Conservation (phyloP, 53 echinoderm and acorn worm species). For the Antedon mediterranea region DNA sequence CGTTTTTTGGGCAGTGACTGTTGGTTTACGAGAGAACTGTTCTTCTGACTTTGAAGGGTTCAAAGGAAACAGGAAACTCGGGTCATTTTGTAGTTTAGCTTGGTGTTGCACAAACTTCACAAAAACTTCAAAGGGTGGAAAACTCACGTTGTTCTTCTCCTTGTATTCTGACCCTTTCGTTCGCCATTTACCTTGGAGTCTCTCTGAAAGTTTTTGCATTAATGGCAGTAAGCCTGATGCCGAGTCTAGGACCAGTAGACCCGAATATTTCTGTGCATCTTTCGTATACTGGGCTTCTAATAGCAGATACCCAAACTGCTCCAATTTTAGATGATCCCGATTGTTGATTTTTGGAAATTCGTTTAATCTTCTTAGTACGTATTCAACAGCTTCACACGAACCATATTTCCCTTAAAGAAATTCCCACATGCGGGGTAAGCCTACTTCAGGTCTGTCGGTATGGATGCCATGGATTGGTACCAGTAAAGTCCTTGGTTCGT, state of each 20-base stretch:
- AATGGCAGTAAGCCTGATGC: constrained; percentile 28
- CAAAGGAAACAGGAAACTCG: constrained; percentile 12
- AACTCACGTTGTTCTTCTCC: constrained; percentile 15
- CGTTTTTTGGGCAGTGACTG: not conserved
- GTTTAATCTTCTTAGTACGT: constrained; percentile 20
- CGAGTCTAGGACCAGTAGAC: constrained; percentile 32
- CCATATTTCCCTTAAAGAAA: constrained; percentile 28
- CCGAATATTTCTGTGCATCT: constrained; percentile 20
- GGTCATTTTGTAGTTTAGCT: constrained; percentile 31
- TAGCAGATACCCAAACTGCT: constrained; percentile 40
- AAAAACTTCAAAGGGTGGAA: constrained; percentile 38
- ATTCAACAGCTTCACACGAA: constrained; percentile 39
- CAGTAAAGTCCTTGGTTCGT: constrained; percentile 22
- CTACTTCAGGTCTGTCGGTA: constrained; percentile 31
- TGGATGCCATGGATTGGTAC: constrained; percentile 32
- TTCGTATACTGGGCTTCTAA: constrained; percentile 34
- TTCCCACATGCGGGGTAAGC: constrained; percentile 30
- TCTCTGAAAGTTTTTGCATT: constrained; percentile 29
- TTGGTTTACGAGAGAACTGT: not conserved
- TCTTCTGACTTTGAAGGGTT: not conserved
- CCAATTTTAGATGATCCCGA: constrained; percentile 20
- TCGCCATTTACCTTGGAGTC: constrained; percentile 31
- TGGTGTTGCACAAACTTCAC: constrained; percentile 39
- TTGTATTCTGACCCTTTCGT: constrained; percentile 30
- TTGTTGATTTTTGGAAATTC: constrained; percentile 29